These are phyloP conservation scores for Himalopsyche phryganea DNA, from an alignment of 1,140 invertebrate genomes.

Conservation along the genomic window DNA sequence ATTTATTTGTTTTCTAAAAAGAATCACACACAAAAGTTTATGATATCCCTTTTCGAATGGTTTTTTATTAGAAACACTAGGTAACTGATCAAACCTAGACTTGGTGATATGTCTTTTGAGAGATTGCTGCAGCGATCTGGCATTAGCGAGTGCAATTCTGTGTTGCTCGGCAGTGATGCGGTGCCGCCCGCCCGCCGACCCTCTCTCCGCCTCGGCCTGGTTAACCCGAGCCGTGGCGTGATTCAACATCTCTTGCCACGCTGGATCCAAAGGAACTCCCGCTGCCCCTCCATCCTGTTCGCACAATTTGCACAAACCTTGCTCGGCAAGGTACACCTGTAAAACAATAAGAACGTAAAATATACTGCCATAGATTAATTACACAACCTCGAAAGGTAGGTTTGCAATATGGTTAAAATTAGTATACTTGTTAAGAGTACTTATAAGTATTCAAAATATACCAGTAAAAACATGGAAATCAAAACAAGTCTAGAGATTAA, in stretches of 20 bases:
- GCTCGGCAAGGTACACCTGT: slow-evolving; percentile 72
- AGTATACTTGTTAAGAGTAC: too few species aligned
- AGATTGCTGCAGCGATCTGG: slow-evolving; percentile 60
- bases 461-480: too few species aligned
- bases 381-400: background rate
- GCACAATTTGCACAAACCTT: slow-evolving; percentile 61
- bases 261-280: slow-evolving; percentile 70
- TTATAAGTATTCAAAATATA: too few species aligned
- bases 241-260: slow-evolving; percentile 98
- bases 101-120: slow-evolving; percentile 71
- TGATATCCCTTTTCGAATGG: too few species aligned
- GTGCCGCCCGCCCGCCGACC: slow-evolving; percentile 67
- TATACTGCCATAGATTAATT: background rate
- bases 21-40: too few species aligned
- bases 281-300: slow-evolving; percentile 45
- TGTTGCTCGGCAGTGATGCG: slow-evolving; percentile 63
- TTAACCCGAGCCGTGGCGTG: slow-evolving; percentile 72
- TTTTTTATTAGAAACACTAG: too few species aligned
- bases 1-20: too few species aligned
- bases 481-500: too few species aligned
- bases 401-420: background rate
- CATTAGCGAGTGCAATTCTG: slow-evolving; percentile 60
- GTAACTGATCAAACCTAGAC: slow-evolving; percentile 56
- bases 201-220: slow-evolving; percentile 66
- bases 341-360: background rate